Conservation (phyloP, 2,888 invertebrate genomes). For the Venusia cambrica region DNA sequence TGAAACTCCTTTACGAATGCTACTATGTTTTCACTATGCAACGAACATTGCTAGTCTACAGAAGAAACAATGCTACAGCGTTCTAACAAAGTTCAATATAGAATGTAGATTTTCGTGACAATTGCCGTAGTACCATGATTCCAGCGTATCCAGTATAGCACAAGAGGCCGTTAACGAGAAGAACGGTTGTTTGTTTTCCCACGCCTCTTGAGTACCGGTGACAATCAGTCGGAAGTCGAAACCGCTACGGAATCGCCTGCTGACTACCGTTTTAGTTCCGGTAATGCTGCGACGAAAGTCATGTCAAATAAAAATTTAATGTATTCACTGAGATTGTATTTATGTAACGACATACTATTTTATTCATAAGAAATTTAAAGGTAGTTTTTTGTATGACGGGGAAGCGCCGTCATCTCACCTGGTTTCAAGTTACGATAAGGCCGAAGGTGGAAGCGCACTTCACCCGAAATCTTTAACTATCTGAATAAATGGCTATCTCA, state of each 20-base stretch:
- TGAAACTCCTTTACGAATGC: conserved; percentile 1
- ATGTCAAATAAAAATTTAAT: no score
- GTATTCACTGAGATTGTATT: no score
- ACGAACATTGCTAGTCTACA: neutral
- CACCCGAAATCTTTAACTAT: no score
- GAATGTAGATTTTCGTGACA: conserved; percentile 36
- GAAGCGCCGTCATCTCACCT: no score
- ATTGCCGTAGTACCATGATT: conserved; percentile 43
- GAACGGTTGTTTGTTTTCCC: conserved; percentile 67
- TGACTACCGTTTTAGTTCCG: conserved; percentile 39
- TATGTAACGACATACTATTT: no score
- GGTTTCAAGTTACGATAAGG: no score
- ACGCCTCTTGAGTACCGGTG: conserved; percentile 53
- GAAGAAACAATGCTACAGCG: conserved; percentile 24
- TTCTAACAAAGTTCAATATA: conserved; percentile 32
- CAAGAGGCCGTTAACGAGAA: conserved; percentile 62
- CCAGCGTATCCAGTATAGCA: conserved; percentile 37
- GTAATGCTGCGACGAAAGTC: no score
- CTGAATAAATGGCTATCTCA: no score
- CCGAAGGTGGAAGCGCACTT: no score
- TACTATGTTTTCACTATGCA: conserved; percentile 2
- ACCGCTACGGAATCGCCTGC: conserved; percentile 43
- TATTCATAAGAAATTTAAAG: no score
- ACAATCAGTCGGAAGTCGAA: conserved; percentile 46
- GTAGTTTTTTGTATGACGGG: no score